These are phyloP conservation scores for Rutpela maculata DNA, from an alignment of 2,888 invertebrate species.

Conservation along the genomic window DNA sequence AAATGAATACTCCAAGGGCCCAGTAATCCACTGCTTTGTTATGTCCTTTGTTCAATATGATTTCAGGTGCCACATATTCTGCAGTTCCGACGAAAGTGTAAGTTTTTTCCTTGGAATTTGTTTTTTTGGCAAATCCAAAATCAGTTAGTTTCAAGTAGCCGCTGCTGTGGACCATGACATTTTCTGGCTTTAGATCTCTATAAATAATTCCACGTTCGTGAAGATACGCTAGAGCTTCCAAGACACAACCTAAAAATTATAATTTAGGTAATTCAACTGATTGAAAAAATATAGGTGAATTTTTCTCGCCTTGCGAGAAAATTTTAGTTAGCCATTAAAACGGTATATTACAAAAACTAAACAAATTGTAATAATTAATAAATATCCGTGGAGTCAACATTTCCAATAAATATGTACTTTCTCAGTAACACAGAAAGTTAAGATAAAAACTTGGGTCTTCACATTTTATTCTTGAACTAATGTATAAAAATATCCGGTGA, in stretches of 20 bases:
- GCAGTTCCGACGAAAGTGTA: slow-evolving; percentile 97
- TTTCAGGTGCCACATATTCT: slow-evolving; percentile 91
- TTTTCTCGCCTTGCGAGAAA: no score
- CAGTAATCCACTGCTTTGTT: slow-evolving; percentile 93
- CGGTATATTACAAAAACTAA: no score
- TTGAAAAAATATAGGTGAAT: not conserved
- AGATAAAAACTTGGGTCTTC: no score
- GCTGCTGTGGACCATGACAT: slow-evolving; percentile 87
- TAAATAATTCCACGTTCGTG: slow-evolving; percentile 88
- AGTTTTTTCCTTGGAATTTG: slow-evolving; percentile 84
- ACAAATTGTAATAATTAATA: no score
- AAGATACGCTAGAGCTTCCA: slow-evolving; percentile 92
- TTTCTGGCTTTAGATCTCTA: slow-evolving; percentile 95
- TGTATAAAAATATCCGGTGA: no score
- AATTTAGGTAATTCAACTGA: not conserved
- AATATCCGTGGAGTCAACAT: no score
- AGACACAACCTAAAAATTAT: slow-evolving; percentile 81
- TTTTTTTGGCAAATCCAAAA: slow-evolving; percentile 93
- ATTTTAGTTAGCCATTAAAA: no score
- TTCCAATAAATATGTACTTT: no score
- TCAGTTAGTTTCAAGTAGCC: slow-evolving; percentile 95
- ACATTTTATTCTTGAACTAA: no score
- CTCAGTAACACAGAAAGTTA: no score
- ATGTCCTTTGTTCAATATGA: slow-evolving; percentile 89
- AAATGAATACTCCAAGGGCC: slow-evolving; percentile 92